Base-by-base conservation (phyloP, 2,113 vertebrate species). In the Pelusios castaneus region DNA sequence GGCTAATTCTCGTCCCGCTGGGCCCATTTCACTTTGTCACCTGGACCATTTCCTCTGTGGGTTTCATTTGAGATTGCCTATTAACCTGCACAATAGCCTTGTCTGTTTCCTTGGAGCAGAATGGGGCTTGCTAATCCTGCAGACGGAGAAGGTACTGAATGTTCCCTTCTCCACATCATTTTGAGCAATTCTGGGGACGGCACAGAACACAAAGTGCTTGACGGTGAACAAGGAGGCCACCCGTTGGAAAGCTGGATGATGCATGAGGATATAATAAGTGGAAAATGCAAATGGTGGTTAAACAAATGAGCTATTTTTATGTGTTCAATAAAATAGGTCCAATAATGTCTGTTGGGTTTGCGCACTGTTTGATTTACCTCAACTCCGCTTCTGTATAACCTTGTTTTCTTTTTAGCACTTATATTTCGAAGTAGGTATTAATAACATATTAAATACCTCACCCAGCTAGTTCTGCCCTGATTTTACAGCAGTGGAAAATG, bases 291-390 rank as follows among this genome's bases (percentile, higher is more conserved):
- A 82, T 5, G 47, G n/a, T 54, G 8, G 51, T 81, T 90, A 84
- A 88, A 90, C 12, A 78, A 90, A 34, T 2, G 55, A 91, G 2
- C 2, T 55, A 41, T 34, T 80, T 87, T 25, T 52, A 10, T 80
- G 14, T 13, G 52, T 77, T 54, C 84, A 60, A 60, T 56, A 84
- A 45, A 22, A 84, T 4, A 55, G 27, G 14, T 54, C 63, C 76
- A 56, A 25, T 45, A 10, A 43, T 85, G 60, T 43, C 67, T 85
- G 43, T 73, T 43, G 78, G 52, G 12, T 81, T 58, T 80, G 77
- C 14, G 67, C 78, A 90, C 10, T 89, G 25, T 89, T 95, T 85
- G 52, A 75, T 96, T 94, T 93, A 34, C 43, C n/a, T 93, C 55
- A 78, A 55, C 80, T 92, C 92, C 92, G 6, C 88, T 52, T 89